phyloP scores from a whole-genome alignment of 1,140 invertebrate species.

The Trialeurodes vaporariorum region DNA sequence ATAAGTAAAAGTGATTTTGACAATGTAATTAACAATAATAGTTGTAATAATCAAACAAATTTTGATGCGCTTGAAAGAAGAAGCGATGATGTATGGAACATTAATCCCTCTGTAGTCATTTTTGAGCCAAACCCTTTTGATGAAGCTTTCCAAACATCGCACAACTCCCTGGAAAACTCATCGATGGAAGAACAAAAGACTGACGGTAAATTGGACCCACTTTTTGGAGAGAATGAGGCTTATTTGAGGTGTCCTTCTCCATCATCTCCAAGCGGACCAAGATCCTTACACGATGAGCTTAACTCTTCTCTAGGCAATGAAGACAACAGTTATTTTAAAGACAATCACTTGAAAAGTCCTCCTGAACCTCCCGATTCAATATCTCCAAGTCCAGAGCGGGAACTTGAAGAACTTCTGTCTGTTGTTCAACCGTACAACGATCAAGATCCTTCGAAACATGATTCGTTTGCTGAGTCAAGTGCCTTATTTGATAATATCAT shows the following conservation, averaged over 20 bases:
- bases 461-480: background rate
- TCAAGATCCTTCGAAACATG: background rate
- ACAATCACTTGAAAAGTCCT: background rate
- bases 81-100: background rate
- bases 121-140: background rate
- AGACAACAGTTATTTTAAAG: background rate
- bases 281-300: background rate
- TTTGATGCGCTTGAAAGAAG: no score
- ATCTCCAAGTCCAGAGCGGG: slow-evolving; percentile 12
- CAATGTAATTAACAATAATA: background rate
- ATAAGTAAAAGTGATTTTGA: background rate
- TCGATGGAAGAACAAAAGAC: background rate
- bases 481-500: background rate
- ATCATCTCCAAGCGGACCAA: background rate
- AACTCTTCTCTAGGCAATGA: no score
- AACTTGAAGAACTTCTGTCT: slow-evolving; percentile 15
- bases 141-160: background rate
- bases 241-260: no score
- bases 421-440: slow-evolving; percentile 15
- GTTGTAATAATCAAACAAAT: background rate
- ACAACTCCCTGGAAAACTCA: background rate
- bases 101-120: background rate
- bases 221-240: no score
- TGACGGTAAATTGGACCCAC: background rate
- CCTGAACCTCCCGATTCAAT: background rate